Conservation (phyloP, 2,113 vertebrate genomes). For the Anhinga rufa region DNA sequence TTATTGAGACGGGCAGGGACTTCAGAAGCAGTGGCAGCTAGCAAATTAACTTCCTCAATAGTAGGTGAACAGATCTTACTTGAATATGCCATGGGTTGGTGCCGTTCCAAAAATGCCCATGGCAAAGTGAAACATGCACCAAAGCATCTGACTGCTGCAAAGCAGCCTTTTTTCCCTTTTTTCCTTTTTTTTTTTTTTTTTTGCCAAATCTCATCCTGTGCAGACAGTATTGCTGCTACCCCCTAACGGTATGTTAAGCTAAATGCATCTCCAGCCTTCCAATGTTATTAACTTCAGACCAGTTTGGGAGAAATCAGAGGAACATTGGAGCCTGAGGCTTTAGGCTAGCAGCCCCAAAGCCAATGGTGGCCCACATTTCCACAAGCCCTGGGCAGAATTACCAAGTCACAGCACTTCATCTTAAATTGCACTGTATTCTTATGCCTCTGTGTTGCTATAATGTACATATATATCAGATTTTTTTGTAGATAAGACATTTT, state of each 20-base stretch:
- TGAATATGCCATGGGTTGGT: background rate
- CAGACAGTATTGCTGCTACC: conserved; percentile 36
- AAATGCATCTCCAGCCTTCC: conserved; percentile 11
- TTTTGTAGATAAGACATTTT: conserved; percentile 71
- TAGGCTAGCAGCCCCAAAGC: conserved; percentile 36
- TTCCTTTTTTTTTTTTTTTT: no score
- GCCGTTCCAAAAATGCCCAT: background rate
- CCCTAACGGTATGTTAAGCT: background rate
- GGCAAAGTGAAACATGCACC: background rate
- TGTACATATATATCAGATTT: conserved; percentile 60
- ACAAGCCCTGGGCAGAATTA: conserved; percentile 8
- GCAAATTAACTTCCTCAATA: background rate
- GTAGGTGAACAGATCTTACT: background rate
- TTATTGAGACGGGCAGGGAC: background rate
- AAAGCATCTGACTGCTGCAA: background rate
- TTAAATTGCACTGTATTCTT: conserved; percentile 66
- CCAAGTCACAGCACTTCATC: conserved; percentile 52
- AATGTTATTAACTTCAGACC: background rate
- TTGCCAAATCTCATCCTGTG: background rate
- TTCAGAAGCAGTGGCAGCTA: conserved; percentile 6
- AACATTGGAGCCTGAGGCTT: conserved; percentile 55
- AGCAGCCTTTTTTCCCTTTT: background rate
- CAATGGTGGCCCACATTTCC: conserved; percentile 59
- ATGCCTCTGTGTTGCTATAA: conserved; percentile 55
- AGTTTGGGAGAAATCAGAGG: background rate